Evolutionary conservation across 2,113 vertebrate genomes (phyloP).

Genomic region (Aptenodytes patagonicus): DNA sequence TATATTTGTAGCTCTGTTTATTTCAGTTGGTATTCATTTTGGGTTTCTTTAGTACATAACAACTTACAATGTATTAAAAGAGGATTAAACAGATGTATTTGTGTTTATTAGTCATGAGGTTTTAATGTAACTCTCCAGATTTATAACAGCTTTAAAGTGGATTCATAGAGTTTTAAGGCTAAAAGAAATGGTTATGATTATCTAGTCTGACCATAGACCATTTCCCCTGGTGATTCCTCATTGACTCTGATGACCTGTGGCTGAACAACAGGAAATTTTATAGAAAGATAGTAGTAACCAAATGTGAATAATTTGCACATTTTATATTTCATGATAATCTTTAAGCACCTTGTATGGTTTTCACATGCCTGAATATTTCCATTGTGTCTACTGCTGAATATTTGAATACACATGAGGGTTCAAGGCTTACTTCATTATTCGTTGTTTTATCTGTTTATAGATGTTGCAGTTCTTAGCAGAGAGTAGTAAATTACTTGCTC

Average conservation of each 20-base stretch:
- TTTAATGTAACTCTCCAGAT: conserved; percentile 16
- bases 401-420: neutral
- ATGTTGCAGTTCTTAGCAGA: neutral
- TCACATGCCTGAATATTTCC: neutral
- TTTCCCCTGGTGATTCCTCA: conserved; percentile 24
- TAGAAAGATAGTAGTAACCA: neutral
- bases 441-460: neutral
- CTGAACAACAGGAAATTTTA: conserved; percentile 26
- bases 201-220: conserved; percentile 11
- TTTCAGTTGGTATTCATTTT: conserved; percentile 56
- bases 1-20: conserved; percentile 43
- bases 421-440: neutral
- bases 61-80: conserved; percentile 45
- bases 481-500: neutral
- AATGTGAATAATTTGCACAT: neutral
- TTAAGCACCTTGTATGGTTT: neutral
- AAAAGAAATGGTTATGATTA: conserved; percentile 38
- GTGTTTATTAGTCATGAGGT: conserved; percentile 25
- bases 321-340: conserved; percentile 1
- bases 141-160: conserved; percentile 31
- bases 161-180: conserved; percentile 38
- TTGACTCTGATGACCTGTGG: conserved; percentile 26
- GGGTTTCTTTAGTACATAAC: conserved; percentile 40
- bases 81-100: conserved; percentile 40
- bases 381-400: neutral